Conservation (phyloP, 2,888 invertebrate species). For the Rhingia rostrata region DNA sequence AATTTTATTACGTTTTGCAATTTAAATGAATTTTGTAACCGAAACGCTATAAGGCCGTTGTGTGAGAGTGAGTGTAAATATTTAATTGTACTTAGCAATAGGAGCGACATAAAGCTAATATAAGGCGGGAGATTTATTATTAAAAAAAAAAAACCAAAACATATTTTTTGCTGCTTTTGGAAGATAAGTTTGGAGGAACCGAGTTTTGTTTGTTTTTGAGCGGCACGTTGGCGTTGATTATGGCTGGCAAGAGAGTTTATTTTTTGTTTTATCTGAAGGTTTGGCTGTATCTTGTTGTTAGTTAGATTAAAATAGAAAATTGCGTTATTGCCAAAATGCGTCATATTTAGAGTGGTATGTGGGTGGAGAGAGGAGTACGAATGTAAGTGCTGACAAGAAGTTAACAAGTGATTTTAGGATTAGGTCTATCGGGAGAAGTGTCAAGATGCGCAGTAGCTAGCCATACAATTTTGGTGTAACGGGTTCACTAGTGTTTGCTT, state of each 20-base stretch:
- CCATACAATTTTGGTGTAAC: no score
- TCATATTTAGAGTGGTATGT: constrained; percentile 3
- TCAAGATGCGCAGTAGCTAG: no score
- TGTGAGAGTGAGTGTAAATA: constrained; percentile 51
- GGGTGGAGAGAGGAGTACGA: not conserved
- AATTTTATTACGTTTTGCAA: constrained; percentile 6
- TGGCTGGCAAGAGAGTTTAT: constrained; percentile 7
- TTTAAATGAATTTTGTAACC: constrained; percentile 27
- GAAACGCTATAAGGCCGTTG: constrained; percentile 41
- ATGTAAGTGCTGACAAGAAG: not conserved
- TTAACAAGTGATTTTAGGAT: not conserved
- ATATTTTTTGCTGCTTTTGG: not conserved
- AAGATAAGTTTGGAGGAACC: not conserved
- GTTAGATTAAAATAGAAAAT: constrained; percentile 8
- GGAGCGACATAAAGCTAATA: not conserved
- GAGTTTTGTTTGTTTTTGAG: not conserved
- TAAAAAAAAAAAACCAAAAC: constrained; percentile 8
- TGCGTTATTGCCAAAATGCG: not conserved
- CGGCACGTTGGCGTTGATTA: constrained; percentile 26
- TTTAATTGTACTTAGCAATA: constrained; percentile 37
- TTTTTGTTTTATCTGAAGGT: not conserved
- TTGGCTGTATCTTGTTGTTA: not conserved
- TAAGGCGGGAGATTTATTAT: not conserved
- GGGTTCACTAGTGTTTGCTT: no score
- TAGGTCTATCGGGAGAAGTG: no score